Evolutionary conservation across 2,888 invertebrate species (phyloP).

Genomic region (Oscheius sp.): DNA sequence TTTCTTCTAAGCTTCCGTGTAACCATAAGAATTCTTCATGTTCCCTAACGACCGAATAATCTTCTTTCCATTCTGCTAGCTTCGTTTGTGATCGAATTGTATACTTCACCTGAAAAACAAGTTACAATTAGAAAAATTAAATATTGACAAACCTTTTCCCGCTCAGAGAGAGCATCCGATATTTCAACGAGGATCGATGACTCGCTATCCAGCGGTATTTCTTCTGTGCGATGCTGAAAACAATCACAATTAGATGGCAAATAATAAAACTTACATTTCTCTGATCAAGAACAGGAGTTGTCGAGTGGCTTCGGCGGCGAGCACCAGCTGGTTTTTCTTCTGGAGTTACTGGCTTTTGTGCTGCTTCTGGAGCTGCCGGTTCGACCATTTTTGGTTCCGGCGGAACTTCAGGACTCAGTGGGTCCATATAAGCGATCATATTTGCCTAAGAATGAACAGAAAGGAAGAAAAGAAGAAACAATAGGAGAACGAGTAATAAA

Average conservation of each 20-base stretch:
- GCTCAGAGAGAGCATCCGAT: conserved; percentile 97
- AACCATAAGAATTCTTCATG: conserved; percentile 99
- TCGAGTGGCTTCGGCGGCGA: too few relatives aligned
- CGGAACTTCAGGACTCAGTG: not conserved
- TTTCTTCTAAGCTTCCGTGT: conserved; percentile 95
- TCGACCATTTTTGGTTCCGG: not conserved
- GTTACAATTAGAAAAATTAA: not conserved
- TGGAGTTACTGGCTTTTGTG: not conserved
- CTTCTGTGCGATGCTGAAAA: conserved; percentile 70
- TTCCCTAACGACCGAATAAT: conserved; percentile 90
- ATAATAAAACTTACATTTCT: not conserved
- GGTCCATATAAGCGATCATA: not conserved
- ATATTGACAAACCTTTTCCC: conserved; percentile 84
- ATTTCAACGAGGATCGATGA: conserved; percentile 83
- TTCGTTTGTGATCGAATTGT: conserved; percentile 88
- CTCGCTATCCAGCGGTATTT: conserved; percentile 60
- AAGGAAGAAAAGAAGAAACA: not conserved
- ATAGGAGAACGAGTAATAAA: not conserved
- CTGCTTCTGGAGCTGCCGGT: not conserved
- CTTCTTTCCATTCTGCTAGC: conserved; percentile 87
- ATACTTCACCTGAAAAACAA: conserved; percentile 83
- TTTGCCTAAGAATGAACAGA: not conserved
- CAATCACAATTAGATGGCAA: too few relatives aligned
- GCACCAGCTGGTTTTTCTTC: too few relatives aligned
- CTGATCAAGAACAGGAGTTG: not conserved